A percentile compares a stretch with the other conserved stretches of the same genome.
Evolutionary conservation across 2,888 invertebrate species (phyloP).

Genomic region (Leptopilina myrica): DNA sequence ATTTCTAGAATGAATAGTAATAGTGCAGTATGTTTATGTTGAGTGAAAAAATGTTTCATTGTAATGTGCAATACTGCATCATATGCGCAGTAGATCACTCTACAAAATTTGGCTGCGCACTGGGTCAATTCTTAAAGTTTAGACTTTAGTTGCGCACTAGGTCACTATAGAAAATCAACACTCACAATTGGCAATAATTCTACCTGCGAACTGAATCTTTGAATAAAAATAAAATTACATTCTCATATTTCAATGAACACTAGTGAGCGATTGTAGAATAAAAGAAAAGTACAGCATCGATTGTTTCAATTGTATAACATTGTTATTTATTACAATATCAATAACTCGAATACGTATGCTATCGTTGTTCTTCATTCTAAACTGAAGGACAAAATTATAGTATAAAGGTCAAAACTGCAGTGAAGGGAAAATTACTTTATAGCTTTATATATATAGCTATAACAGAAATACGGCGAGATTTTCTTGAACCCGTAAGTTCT

Average conservation of each 20-base stretch:
- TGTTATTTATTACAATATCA: neutral
- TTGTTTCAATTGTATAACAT: conserved; percentile 12
- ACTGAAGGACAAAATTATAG: conserved; percentile 8
- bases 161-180: too few relatives aligned
- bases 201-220: neutral
- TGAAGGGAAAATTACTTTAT: conserved; percentile 11
- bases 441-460: too few relatives aligned
- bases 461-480: neutral
- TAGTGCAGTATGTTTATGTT: too few relatives aligned
- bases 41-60: too few relatives aligned
- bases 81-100: conserved; percentile 1
- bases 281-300: conserved; percentile 2
- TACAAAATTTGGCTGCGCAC: neutral
- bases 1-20: too few relatives aligned
- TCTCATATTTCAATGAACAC: neutral
- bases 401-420: conserved; percentile 10
- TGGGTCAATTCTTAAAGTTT: neutral
- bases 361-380: conserved; percentile 6
- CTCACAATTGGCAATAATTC: neutral
- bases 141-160: too few relatives aligned
- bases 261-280: neutral
- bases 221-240: neutral
- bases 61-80: too few relatives aligned
- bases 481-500: neutral
- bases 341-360: neutral